Evolutionary conservation across 1,140 invertebrate genomes (phyloP), one percentile per base, ranked within the genome.

Genomic region (Penaeus indicus): DNA sequence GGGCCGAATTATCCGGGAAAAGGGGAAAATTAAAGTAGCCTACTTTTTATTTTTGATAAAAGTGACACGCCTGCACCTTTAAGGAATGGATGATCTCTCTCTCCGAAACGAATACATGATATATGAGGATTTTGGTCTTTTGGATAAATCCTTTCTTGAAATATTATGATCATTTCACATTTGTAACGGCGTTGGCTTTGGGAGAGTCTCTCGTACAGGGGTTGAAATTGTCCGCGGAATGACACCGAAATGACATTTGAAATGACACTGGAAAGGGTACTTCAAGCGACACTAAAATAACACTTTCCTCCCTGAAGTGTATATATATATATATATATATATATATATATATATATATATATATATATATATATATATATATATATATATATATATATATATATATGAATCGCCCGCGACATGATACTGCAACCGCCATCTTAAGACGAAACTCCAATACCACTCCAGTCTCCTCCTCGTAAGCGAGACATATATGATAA

Each of bases 221-320:
- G 63, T 69, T 13, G 85, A 61, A 13, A 54, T 18, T 1, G 78
- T 63, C 62, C 67, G 18, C 54, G 63, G n/a, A 42, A 42, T 42
- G 38, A 42, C 38, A 42, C 38, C 38, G 32, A 27, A 32, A 42
- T 42, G 38, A 42, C 38, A 42, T 85, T 79, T 60, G 63, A 67
- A 77, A 60, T 92, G 92, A 88, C 92, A 92, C 90, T 91, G 92
- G 82, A 83, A 79, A 90, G 79, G 81, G 38, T 19, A 22, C 67
- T 47, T 38, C 63, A 42, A 85, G 67, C 72, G 47, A 88, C 54
- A 54, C 81, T 54, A 90, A 63, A 32, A 64, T 84, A 21, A 80
- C 32, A 38, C 84, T 21, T 38, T 88, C 77, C n/a, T 67, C 25
- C 11, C 32, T 25, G n/a, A 72, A 25, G 32, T 72, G 22, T 18